Evolutionary conservation across 2,113 vertebrate species (phyloP), one percentile per base, ranked within the genome.

Genomic region (Syngnathus floridae): DNA sequence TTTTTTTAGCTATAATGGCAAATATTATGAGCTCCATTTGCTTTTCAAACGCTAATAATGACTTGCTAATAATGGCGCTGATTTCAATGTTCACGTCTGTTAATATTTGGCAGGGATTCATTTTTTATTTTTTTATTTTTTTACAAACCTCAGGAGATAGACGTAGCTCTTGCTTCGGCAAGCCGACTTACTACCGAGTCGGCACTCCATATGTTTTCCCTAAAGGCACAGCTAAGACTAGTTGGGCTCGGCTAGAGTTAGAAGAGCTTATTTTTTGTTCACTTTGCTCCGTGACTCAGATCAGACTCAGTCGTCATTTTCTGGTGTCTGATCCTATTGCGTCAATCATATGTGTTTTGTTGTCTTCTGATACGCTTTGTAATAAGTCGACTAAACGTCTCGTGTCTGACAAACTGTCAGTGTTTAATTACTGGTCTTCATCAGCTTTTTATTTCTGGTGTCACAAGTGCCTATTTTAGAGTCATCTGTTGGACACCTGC

Each of bases 11-110:
- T 72, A 87, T 92, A 90, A 90, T 89, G 84, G 82, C 75, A 86
- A 85, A 90, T 90, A 89, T 88, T 88, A 90, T 89, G 89, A 88
- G 84, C 78, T 64, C 83, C 81, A 89, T 90, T 88, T 90, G 80
- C 82, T 75, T 85, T 86, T 82, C 77, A 89, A 90, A 90, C 84
- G 79, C 86, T 88, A 90, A 91, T 92, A 89, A 91, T 89, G 84
- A 89, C 82, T 72, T 13, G 66, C 77, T 89, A 88, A 88, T 87
- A 89, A 88, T 72, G 75, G 74, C 72, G 75, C 80, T 78, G 79
- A 86, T 90, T 90, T 88, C 84, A 87, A 81, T 87, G 86, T 86
- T 89, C 65, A 70, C 35, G 78, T 76, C 74, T 81, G 75, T 71
- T 74, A 77, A 74, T 67, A 66, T 62, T 76, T 76, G 43, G 65